A percentile compares a stretch with the other conserved stretches of the same genome.
Conservation (phyloP, 2,888 invertebrate genomes). For the Tanytarsus gracilentus region DNA sequence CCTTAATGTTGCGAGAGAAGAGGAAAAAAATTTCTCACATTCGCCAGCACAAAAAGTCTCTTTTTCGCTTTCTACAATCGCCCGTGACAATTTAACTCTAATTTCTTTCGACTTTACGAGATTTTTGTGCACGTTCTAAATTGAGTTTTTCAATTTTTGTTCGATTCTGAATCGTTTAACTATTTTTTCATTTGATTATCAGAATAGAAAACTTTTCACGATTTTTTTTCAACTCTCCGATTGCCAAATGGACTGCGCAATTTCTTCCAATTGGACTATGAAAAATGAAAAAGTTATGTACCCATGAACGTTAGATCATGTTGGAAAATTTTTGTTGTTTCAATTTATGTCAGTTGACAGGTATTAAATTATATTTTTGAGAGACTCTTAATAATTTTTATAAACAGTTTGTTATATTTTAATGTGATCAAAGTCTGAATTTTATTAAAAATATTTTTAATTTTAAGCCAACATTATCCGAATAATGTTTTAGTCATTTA, state of each 20-base stretch:
- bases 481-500: no score
- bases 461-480: no score
- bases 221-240: neutral
- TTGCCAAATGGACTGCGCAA: slow-evolving; percentile 12
- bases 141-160: slow-evolving; percentile 10
- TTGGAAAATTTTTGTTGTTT: no score
- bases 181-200: slow-evolving; percentile 14
- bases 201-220: slow-evolving; percentile 20
- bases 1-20: slow-evolving; percentile 26
- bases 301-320: no score
- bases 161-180: slow-evolving; percentile 1
- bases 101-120: neutral
- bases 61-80: neutral
- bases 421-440: no score
- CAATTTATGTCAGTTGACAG: no score
- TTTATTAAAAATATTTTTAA: no score
- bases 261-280: slow-evolving; percentile 1
- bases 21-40: slow-evolving; percentile 11
- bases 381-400: no score
- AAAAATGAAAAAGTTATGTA: neutral
- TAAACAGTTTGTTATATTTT: no score
- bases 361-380: no score
- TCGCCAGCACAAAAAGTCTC: slow-evolving; percentile 6
- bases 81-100: neutral
- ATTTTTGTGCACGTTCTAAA: slow-evolving; percentile 6